Evolutionary conservation across 2,888 invertebrate genomes (phyloP).

Genomic region (Anorthoa munda): DNA sequence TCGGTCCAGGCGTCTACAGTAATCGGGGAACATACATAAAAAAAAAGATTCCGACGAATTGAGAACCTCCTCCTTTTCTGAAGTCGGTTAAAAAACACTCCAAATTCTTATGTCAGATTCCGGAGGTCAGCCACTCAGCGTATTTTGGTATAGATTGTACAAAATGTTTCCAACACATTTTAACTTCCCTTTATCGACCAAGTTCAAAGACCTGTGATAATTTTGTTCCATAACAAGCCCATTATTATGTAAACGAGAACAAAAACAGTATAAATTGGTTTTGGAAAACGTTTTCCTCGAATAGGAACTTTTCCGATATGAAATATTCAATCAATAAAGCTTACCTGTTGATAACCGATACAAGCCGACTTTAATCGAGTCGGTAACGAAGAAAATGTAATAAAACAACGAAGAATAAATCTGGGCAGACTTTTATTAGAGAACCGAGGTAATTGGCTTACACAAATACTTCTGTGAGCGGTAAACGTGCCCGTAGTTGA

Average conservation of each 20-base stretch:
- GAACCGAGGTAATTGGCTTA: constrained; percentile 15
- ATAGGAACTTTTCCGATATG: neutral
- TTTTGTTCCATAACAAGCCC: neutral
- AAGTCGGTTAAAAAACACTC: too few relatives aligned
- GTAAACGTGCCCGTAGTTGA: neutral
- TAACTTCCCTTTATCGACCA: neutral
- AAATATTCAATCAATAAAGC: constrained; percentile 40
- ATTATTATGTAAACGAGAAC: constrained; percentile 8
- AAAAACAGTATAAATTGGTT: neutral
- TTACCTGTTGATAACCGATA: constrained; percentile 33
- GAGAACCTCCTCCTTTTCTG: too few relatives aligned
- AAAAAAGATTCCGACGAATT: too few relatives aligned
- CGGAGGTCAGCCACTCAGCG: neutral
- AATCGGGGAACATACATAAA: too few relatives aligned
- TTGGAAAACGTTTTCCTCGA: constrained; percentile 13
- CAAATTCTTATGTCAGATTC: too few relatives aligned
- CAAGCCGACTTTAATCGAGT: constrained; percentile 15
- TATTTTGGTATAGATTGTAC: neutral
- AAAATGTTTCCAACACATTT: neutral
- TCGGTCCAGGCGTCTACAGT: too few relatives aligned
- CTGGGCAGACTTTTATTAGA: constrained; percentile 23
- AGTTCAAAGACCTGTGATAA: neutral
- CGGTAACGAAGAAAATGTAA: constrained; percentile 25
- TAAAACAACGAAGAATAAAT: constrained; percentile 14
- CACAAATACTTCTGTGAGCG: constrained; percentile 4